These are phyloP conservation scores for Tholera decimalis DNA, from an alignment of 2,888 invertebrate species.

Conservation along the genomic window DNA sequence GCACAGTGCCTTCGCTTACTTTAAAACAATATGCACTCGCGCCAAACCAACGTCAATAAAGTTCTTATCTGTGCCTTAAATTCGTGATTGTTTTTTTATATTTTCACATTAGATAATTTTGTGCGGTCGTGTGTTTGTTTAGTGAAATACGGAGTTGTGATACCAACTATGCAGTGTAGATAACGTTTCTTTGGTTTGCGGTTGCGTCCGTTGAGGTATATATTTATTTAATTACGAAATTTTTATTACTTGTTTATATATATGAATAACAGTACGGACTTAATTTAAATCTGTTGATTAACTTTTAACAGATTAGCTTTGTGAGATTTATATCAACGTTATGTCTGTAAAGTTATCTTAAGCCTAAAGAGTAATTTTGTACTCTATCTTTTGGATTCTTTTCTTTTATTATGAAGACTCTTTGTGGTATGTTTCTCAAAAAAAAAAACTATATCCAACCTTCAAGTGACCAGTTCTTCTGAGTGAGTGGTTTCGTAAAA, in stretches of 20 bases:
- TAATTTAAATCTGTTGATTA: slow-evolving; percentile 1
- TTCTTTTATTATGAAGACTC: background rate
- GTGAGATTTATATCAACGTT: background rate
- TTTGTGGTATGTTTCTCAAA: background rate
- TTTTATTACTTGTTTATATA: slow-evolving; percentile 14
- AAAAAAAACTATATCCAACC: background rate
- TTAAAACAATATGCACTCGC: slow-evolving; percentile 50
- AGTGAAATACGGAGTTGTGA: slow-evolving; percentile 77
- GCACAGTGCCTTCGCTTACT: slow-evolving; percentile 35
- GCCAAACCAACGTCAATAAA: slow-evolving; percentile 38
- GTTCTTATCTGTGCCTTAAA: slow-evolving; percentile 51
- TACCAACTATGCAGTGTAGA: slow-evolving; percentile 80
- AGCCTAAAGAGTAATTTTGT: background rate
- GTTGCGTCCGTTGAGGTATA: slow-evolving; percentile 75
- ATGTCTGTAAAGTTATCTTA: background rate
- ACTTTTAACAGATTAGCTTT: slow-evolving; percentile 1
- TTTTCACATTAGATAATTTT: slow-evolving; percentile 66
- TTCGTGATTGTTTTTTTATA: slow-evolving; percentile 42
- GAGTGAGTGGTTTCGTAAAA: slow-evolving; percentile 1
- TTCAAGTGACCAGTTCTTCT: background rate
- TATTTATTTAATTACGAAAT: slow-evolving; percentile 71
- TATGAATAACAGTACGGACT: slow-evolving; percentile 1
- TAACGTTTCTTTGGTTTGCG: slow-evolving; percentile 83
- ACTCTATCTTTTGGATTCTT: background rate
- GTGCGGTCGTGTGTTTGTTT: slow-evolving; percentile 81